phyloP scores from a whole-genome alignment of 2,113 vertebrate genomes.

The Apistogramma diplotaenia region DNA sequence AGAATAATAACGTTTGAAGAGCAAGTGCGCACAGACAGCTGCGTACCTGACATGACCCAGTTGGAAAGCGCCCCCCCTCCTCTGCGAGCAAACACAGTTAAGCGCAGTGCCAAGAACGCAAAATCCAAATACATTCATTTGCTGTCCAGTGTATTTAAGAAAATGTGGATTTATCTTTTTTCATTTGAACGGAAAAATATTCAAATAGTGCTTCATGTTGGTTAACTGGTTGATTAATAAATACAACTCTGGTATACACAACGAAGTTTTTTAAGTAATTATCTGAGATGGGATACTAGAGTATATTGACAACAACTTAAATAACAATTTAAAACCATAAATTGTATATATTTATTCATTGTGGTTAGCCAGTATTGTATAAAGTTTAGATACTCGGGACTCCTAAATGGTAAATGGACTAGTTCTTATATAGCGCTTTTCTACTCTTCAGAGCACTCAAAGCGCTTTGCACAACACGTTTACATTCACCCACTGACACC shows the following conservation, averaged over 20 bases:
- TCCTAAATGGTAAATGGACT: no score
- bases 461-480: no score
- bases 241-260: no score
- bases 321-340: background rate
- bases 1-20: background rate
- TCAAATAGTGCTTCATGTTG: background rate
- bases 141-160: background rate
- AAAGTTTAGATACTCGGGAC: background rate
- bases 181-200: background rate
- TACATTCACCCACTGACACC: no score
- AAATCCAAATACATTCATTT: background rate
- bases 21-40: no score
- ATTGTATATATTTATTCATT: background rate
- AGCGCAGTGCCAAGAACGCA: background rate
- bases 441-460: no score
- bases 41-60: background rate
- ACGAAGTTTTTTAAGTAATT: background rate
- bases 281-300: background rate
- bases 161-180: background rate
- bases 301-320: background rate
- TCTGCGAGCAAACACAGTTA: no score
- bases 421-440: no score
- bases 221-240: background rate
- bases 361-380: background rate
- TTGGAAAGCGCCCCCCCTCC: background rate